These are phyloP conservation scores for Melinaea menophilus DNA, from an alignment of 2,888 invertebrate genomes.

Conservation along the genomic window DNA sequence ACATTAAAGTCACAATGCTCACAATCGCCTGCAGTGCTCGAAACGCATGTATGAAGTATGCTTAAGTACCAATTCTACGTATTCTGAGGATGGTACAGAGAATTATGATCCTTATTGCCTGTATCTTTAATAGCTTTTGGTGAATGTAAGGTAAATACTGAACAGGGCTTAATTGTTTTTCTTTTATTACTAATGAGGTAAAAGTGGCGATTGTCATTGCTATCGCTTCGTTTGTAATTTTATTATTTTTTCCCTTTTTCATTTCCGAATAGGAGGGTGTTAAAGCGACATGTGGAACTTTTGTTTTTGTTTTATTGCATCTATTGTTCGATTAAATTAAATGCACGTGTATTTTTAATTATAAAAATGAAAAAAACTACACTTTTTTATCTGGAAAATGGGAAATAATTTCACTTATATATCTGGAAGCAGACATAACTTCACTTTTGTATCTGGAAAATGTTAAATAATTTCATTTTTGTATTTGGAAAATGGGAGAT, in stretches of 20 bases:
- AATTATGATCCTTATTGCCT: slow-evolving; percentile 38
- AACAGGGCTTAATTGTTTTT: slow-evolving; percentile 61
- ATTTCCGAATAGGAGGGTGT: slow-evolving; percentile 30
- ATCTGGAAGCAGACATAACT: no score
- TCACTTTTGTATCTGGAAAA: no score
- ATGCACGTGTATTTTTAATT: background rate
- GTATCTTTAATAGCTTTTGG: slow-evolving; percentile 32
- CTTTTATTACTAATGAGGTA: slow-evolving; percentile 72
- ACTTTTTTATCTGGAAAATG: no score
- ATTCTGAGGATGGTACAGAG: slow-evolving; percentile 19
- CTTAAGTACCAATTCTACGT: slow-evolving; percentile 5
- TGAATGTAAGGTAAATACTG: slow-evolving; percentile 32
- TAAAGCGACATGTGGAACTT: slow-evolving; percentile 19
- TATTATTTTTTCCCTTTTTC: slow-evolving; percentile 53
- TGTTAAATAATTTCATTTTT: no score
- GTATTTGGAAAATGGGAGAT: no score
- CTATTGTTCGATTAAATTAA: slow-evolving; percentile 16
- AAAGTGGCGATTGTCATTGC: slow-evolving; percentile 69
- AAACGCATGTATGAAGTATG: slow-evolving; percentile 56
- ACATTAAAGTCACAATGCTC: slow-evolving; percentile 71
- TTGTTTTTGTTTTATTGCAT: slow-evolving; percentile 24
- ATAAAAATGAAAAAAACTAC: no score
- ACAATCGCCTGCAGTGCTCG: slow-evolving; percentile 59
- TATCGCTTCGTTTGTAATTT: slow-evolving; percentile 52
- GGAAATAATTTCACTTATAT: no score